Conservation (phyloP, 2,888 invertebrate genomes). For the Falcaria lacertinaria region DNA sequence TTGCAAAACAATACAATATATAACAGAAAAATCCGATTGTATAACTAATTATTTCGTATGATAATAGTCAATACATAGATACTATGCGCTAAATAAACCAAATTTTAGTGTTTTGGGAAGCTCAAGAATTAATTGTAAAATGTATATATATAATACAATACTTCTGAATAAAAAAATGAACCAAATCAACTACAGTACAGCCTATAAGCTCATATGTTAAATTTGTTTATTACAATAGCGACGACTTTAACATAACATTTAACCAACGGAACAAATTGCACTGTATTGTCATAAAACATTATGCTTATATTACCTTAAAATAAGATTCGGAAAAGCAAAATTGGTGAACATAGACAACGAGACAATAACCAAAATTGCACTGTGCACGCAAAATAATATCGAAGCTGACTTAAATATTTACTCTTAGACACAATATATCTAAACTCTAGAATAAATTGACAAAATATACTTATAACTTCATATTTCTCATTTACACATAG, state of each 20-base stretch:
- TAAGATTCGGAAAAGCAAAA: neutral
- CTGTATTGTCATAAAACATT: constrained; percentile 2
- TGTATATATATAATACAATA: constrained; percentile 32
- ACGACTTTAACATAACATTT: constrained; percentile 4
- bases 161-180: constrained; percentile 13
- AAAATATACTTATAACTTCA: constrained; percentile 57
- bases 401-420: constrained; percentile 42
- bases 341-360: neutral
- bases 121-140: constrained; percentile 22
- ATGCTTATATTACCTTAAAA: constrained; percentile 2
- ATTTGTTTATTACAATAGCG: constrained; percentile 8
- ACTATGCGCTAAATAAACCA: constrained; percentile 34
- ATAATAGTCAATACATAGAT: constrained; percentile 32
- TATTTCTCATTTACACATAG: constrained; percentile 57
- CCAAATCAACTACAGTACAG: constrained; percentile 14
- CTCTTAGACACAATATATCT: constrained; percentile 41
- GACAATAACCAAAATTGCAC: constrained; percentile 13
- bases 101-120: constrained; percentile 25
- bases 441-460: constrained; percentile 70
- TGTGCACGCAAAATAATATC: constrained; percentile 26
- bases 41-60: constrained; percentile 15
- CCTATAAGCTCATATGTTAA: constrained; percentile 34
- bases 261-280: neutral
- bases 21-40: constrained; percentile 22
- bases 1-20: constrained; percentile 17